These are phyloP conservation scores for Epiblema foenella DNA, from an alignment of 2,888 invertebrate species.

Conservation along the genomic window DNA sequence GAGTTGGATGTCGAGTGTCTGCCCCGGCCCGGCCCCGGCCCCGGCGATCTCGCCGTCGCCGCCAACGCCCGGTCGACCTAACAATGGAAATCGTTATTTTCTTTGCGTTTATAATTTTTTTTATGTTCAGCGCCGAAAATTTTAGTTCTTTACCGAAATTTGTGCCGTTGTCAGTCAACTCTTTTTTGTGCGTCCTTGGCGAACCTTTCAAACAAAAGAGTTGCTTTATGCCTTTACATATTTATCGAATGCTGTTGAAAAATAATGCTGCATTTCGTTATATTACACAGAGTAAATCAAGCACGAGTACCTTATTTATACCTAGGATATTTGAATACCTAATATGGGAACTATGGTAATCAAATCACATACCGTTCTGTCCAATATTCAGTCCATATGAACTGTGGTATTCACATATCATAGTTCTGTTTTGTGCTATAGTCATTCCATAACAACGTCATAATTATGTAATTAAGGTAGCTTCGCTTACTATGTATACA, in stretches of 20 bases:
- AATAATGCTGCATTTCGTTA: not conserved
- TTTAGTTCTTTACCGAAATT: slow-evolving; percentile 34
- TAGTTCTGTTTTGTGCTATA: no score
- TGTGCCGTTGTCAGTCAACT: slow-evolving; percentile 31
- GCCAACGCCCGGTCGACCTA: slow-evolving; percentile 15
- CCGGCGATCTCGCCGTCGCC: not conserved
- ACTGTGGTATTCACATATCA: no score
- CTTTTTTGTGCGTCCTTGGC: slow-evolving; percentile 29
- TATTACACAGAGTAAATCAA: not conserved
- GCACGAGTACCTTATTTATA: not conserved
- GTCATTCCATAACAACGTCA: no score
- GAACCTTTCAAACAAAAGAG: slow-evolving; percentile 36
- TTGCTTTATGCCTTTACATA: slow-evolving; percentile 18
- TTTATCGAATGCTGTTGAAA: slow-evolving; percentile 21
- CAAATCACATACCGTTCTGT: no score
- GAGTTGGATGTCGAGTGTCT: not conserved
- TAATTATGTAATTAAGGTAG: no score
- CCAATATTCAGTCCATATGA: no score
- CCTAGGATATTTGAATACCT: not conserved
- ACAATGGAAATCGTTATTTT: slow-evolving; percentile 36
- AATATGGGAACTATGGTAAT: no score
- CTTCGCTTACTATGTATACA: no score
- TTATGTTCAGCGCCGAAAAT: slow-evolving; percentile 25
- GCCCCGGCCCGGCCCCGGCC: not conserved
- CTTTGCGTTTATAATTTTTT: slow-evolving; percentile 32